A percentile compares a stretch with the other conserved stretches of the same genome.
Conservation (phyloP, 2,113 vertebrate species). For the Callionymus lyra region DNA sequence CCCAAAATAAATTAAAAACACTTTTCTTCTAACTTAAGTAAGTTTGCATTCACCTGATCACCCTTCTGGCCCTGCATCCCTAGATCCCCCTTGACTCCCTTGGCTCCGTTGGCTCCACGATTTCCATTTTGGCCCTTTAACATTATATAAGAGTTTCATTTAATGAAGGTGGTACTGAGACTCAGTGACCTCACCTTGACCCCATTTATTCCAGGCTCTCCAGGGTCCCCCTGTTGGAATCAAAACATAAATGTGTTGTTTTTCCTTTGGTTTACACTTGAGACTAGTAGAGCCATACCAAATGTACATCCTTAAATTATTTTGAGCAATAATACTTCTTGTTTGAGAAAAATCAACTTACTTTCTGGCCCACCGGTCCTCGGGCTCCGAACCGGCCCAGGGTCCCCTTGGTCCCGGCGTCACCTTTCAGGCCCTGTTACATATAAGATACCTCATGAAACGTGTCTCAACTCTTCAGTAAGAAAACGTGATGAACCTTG, state of each 20-base stretch:
- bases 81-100: constrained; percentile 74
- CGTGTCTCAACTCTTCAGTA: not conserved
- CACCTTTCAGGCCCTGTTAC: constrained; percentile 77
- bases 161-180: too few relatives aligned
- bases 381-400: constrained; percentile 77
- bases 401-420: constrained; percentile 74
- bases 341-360: constrained; percentile 15
- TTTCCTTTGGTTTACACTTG: too few relatives aligned
- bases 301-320: too few relatives aligned
- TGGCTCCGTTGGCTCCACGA: constrained; percentile 69
- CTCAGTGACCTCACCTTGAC: constrained; percentile 59
- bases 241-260: too few relatives aligned
- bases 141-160: not conserved
- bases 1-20: not conserved
- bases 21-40: too few relatives aligned
- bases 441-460: not conserved
- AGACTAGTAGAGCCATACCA: too few relatives aligned
- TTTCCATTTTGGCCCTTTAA: constrained; percentile 72
- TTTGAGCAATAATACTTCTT: too few relatives aligned
- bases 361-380: constrained; percentile 82
- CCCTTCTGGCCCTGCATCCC: constrained; percentile 74
- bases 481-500: constrained; percentile 62
- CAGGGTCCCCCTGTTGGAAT: constrained; percentile 72
- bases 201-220: constrained; percentile 73
- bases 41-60: constrained; percentile 43